Conservation (phyloP, 2,888 invertebrate species). For the Leptothorax acervorum region DNA sequence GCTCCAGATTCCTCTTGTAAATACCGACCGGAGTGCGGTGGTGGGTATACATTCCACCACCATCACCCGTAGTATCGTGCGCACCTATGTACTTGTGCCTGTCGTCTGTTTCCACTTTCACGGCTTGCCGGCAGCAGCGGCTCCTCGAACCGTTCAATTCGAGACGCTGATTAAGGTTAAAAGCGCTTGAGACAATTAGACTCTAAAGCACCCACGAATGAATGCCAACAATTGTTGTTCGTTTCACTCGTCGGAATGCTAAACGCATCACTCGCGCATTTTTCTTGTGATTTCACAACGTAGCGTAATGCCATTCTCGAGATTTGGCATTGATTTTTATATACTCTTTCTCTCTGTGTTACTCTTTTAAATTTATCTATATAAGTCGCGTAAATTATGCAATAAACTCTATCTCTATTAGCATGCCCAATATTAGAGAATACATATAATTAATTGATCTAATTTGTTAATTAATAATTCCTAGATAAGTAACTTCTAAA, state of each 20-base stretch:
- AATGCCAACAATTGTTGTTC: conserved; percentile 23
- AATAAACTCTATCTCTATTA: neutral
- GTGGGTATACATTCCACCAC: conserved; percentile 32
- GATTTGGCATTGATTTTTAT: neutral
- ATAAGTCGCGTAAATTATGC: neutral
- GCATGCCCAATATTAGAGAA: neutral
- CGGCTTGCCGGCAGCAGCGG: conserved; percentile 37
- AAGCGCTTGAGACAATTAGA: conserved; percentile 25
- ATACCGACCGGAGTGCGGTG: conserved; percentile 60
- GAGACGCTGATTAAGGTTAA: conserved; percentile 43
- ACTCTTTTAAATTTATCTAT: neutral
- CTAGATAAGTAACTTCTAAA: neutral
- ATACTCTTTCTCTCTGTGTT: neutral
- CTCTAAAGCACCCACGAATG: conserved; percentile 12
- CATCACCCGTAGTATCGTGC: neutral
- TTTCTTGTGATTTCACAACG: neutral
- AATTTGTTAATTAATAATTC: too few species aligned
- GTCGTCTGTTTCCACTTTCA: conserved; percentile 66
- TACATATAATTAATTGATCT: neutral
- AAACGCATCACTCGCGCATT: neutral
- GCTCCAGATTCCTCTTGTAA: conserved; percentile 75
- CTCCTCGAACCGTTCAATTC: conserved; percentile 49
- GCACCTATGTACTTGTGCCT: conserved; percentile 18
- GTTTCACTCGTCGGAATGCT: conserved; percentile 20
- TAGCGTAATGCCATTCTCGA: neutral